Evolutionary conservation across 1,140 invertebrate species (phyloP), one percentile per base, ranked within the genome.

Genomic region (Brachionus plicatilis): DNA sequence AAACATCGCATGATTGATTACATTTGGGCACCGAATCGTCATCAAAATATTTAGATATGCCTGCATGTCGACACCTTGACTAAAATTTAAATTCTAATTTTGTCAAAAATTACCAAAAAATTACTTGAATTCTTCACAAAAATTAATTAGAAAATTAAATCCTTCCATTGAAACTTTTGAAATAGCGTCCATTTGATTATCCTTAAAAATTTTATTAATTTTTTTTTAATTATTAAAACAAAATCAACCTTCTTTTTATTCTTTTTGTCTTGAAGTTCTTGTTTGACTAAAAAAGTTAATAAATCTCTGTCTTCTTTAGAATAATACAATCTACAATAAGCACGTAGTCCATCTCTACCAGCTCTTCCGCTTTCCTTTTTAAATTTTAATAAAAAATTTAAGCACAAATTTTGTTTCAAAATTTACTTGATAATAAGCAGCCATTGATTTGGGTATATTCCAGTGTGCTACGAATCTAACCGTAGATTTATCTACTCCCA

Each of bases 401-500:
- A 27, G 3, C 7, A 2, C 6, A 72, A 43, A 72, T 68, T 43
- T 12, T 9, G 9, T 4, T 17, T 9, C 1, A 43, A 72, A 8
- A 20, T 4, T 70, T 72, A 76, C 72, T 12, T 85, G 84, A 80
- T 85, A 85, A 66, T 85, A 85, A 12, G 47, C 70, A 5, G 84
- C 72, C 72, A 85, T 85, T 41, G 70, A 79, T 50, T 79, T 85
- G 0, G 84, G 50, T 24, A 85, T 60, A 70, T 85, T 68, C 84
- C 84, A 85, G 53, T 85, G 84, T 79, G 50, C 75, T n/a, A 85
- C 84, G 53, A 78, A 85, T 66, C 93, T 91, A 11, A 94, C 93
- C 86, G 92, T 90, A 2, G 91, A 88, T 88, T 94, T 94, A 87
- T 94, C 93, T 17, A 94, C 92, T 56, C 93, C 93, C 93, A 94